Percentiles rank a stretch among this genome's conserved stretches.
phyloP scores from a whole-genome alignment of 2,888 invertebrate genomes.

The Epinotia bilunana region DNA sequence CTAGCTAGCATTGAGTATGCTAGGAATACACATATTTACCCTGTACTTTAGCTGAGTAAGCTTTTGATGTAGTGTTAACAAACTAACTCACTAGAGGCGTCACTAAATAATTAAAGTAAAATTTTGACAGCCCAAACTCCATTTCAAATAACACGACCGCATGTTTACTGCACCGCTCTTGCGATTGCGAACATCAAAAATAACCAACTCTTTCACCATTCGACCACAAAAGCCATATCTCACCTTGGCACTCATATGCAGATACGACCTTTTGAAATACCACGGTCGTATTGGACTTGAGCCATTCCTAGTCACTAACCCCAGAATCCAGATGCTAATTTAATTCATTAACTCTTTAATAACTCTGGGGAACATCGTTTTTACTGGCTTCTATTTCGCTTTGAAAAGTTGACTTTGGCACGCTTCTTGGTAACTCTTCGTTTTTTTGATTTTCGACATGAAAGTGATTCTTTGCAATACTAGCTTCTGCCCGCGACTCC shows the following conservation, averaged over 20 bases:
- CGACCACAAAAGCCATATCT: conserved; percentile 1
- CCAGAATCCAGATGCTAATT: conserved; percentile 14
- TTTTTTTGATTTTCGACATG: neutral
- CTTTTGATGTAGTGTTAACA: too few species aligned
- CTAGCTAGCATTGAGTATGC: too few species aligned
- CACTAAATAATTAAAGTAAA: neutral
- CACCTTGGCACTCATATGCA: neutral
- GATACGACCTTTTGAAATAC: neutral
- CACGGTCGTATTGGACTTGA: conserved; percentile 1
- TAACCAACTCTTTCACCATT: neutral
- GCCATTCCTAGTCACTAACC: conserved; percentile 23
- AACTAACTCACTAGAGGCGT: neutral
- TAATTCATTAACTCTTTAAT: conserved; percentile 28
- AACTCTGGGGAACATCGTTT: conserved; percentile 8
- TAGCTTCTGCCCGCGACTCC: too few species aligned
- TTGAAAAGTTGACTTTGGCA: neutral
- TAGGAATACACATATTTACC: too few species aligned
- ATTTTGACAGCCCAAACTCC: conserved; percentile 9
- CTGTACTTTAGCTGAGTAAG: too few species aligned
- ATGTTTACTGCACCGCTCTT: conserved; percentile 12
- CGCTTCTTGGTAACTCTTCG: neutral
- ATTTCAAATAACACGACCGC: conserved; percentile 2
- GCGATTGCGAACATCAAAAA: conserved; percentile 13
- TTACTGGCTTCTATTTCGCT: conserved; percentile 11
- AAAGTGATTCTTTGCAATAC: neutral